A percentile compares a stretch with the other conserved stretches of the same genome.
These are phyloP conservation scores for Malurus leucopterus DNA, from an alignment of 2,797 vertebrate genomes.

Conservation along the genomic window DNA sequence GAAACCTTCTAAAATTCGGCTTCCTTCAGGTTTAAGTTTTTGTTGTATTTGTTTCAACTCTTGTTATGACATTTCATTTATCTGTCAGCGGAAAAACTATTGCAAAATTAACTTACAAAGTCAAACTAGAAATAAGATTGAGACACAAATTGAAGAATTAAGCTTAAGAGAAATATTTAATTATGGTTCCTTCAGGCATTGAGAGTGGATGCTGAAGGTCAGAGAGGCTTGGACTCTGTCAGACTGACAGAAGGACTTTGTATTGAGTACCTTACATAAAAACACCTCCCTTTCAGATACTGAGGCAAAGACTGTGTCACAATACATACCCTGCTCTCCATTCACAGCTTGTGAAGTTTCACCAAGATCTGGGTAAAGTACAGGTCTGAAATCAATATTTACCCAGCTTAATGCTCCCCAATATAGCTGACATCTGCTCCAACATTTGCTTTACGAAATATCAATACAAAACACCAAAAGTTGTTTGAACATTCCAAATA, in stretches of 20 bases:
- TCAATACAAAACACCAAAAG: not conserved
- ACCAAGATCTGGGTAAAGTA: not conserved
- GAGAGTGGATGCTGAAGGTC: not conserved
- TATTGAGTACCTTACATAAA: not conserved
- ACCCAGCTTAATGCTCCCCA: not conserved
- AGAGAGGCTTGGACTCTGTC: not conserved
- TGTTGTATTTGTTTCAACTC: not conserved
- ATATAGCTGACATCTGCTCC: not conserved
- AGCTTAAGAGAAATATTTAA: not conserved
- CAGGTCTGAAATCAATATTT: not conserved
- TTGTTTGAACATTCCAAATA: not conserved
- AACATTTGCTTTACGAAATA: not conserved
- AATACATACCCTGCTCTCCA: not conserved
- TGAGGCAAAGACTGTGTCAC: not conserved
- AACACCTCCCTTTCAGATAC: not conserved
- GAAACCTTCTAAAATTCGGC: not conserved
- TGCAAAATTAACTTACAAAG: not conserved
- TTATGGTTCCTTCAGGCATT: not conserved
- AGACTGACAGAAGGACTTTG: not conserved
- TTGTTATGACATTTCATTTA: not conserved
- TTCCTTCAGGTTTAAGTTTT: not conserved
- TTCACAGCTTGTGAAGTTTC: not conserved
- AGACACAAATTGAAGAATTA: not conserved
- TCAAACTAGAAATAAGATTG: not conserved
- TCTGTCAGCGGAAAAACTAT: not conserved